Conservation (phyloP, 1,140 invertebrate genomes). For the Vanessa atalanta region DNA sequence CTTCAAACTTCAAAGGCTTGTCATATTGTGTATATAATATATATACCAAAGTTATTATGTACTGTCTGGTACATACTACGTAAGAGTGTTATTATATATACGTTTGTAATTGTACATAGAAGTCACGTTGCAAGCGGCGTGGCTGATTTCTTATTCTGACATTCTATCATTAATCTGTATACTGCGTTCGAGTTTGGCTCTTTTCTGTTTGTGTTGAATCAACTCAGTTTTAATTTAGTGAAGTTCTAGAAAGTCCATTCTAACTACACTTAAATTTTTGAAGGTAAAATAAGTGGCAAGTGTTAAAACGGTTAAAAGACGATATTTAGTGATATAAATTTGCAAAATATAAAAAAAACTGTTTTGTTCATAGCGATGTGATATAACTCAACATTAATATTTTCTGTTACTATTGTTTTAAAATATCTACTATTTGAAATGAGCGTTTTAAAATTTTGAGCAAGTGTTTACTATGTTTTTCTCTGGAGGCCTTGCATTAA, state of each 20-base stretch:
- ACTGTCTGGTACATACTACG: not conserved
- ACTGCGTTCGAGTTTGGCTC: constrained; percentile 41
- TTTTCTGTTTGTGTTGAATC: constrained; percentile 41
- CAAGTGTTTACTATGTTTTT: not conserved
- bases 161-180: constrained; percentile 45
- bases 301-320: not conserved
- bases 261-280: not conserved
- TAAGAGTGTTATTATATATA: constrained; percentile 18
- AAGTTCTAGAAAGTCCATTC: constrained; percentile 48
- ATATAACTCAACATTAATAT: constrained; percentile 8
- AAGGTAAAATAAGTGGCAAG: not conserved
- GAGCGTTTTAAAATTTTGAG: not conserved
- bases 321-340: not conserved
- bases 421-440: not conserved
- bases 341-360: not conserved
- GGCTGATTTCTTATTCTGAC: constrained; percentile 54
- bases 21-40: not conserved
- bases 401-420: constrained; percentile 1
- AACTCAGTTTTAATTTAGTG: constrained; percentile 43
- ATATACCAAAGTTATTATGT: not conserved
- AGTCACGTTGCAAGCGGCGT: constrained; percentile 78
- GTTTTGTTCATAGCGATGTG: constrained; percentile 11
- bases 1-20: no score
- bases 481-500: constrained; percentile 4
- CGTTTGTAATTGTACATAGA: constrained; percentile 18